These are phyloP conservation scores for Myotis findleyi DNA, from an alignment of 2,797 vertebrate genomes.

Conservation along the genomic window DNA sequence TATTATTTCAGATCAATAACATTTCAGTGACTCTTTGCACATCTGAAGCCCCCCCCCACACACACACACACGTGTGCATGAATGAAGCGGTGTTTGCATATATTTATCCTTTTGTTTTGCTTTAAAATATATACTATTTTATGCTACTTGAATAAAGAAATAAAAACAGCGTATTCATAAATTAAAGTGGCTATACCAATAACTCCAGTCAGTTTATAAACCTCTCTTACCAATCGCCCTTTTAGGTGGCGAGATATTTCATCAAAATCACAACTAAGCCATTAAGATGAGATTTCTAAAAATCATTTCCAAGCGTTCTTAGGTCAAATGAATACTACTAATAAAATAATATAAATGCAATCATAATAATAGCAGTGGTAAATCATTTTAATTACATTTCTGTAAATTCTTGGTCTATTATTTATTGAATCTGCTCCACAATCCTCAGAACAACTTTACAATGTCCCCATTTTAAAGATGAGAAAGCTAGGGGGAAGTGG, in stretches of 20 bases:
- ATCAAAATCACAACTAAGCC: background rate
- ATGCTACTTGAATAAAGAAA: background rate
- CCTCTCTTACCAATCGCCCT: background rate
- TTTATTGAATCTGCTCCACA: background rate
- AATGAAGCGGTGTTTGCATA: background rate
- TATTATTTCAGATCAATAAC: background rate
- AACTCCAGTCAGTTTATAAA: background rate
- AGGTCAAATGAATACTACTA: background rate
- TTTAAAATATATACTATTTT: constrained; percentile 3
- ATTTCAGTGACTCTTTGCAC: background rate
- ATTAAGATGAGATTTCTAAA: background rate
- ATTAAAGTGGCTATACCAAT: background rate
- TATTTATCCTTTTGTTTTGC: background rate
- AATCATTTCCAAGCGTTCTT: background rate
- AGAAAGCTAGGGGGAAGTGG: background rate
- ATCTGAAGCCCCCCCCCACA: background rate
- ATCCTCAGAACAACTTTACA: background rate
- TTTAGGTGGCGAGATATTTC: background rate
- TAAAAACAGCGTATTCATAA: background rate
- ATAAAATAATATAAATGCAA: background rate
- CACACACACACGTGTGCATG: background rate
- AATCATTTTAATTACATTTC: background rate
- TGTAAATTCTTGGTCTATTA: background rate
- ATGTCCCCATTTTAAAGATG: background rate
- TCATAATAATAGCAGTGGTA: background rate